Evolutionary conservation across 2,113 vertebrate genomes (phyloP).

Genomic region (Lepus americanus): DNA sequence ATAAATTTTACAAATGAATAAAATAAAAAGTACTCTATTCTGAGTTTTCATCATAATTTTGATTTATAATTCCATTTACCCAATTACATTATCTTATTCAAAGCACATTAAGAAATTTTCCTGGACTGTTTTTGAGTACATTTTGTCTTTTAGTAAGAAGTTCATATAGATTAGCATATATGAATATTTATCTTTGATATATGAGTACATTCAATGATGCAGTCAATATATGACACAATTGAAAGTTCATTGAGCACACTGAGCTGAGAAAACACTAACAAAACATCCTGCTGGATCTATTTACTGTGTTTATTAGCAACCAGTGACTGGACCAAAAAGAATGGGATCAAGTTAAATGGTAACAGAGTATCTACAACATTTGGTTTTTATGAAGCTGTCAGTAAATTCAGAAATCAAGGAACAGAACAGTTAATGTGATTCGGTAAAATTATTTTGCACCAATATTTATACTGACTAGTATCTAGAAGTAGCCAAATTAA

Average conservation of each 20-base stretch:
- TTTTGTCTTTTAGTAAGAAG: not conserved
- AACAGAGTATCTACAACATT: not conserved
- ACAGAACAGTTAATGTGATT: not conserved
- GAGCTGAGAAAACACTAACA: not conserved
- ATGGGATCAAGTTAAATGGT: not conserved
- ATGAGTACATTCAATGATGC: not conserved
- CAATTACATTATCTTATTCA: not conserved
- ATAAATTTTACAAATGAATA: no score
- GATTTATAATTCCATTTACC: not conserved
- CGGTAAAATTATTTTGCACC: not conserved
- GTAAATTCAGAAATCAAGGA: not conserved
- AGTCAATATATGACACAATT: not conserved
- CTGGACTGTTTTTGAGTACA: not conserved
- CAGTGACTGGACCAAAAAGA: not conserved
- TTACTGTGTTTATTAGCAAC: not conserved
- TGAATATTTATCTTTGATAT: slow-evolving; percentile 4
- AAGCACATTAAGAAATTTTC: not conserved
- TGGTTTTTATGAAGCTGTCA: not conserved
- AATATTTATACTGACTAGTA: not conserved
- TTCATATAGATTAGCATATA: not conserved
- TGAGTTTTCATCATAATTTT: not conserved
- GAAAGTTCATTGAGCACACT: not conserved
- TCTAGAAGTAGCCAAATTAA: not conserved
- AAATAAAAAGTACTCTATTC: not conserved
- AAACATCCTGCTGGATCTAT: not conserved